These are phyloP conservation scores for Ectemnius lituratus DNA, from an alignment of 2,888 invertebrate genomes.

Conservation along the genomic window DNA sequence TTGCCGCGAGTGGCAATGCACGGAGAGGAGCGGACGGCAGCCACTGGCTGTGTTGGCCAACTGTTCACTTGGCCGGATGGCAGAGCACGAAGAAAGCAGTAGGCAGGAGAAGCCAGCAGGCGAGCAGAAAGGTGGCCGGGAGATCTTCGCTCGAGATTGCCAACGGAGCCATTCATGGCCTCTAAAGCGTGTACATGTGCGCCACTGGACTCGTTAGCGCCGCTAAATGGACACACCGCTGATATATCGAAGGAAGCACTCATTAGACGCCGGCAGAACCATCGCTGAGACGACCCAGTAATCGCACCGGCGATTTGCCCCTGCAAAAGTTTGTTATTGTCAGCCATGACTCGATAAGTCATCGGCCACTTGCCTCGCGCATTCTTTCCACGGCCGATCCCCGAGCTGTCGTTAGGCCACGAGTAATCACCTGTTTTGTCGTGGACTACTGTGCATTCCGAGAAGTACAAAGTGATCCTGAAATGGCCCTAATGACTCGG, in stretches of 20 bases:
- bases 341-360: conserved; percentile 47
- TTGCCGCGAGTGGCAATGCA: conserved; percentile 63
- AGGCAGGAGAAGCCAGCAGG: no score
- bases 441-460: conserved; percentile 32
- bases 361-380: neutral
- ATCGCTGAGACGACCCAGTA: conserved; percentile 26
- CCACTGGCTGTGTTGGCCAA: conserved; percentile 42
- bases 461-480: conserved; percentile 38
- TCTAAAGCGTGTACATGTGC: conserved; percentile 46
- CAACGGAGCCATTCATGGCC: conserved; percentile 55
- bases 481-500: conserved; percentile 20
- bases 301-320: conserved; percentile 47
- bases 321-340: conserved; percentile 43
- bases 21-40: conserved; percentile 41
- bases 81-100: no score
- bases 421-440: conserved; percentile 33
- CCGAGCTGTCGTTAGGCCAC: conserved; percentile 24
- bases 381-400: conserved; percentile 12
- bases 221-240: conserved; percentile 67
- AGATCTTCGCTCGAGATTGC: conserved; percentile 70
- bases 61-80: conserved; percentile 50
- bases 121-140: conserved; percentile 10
- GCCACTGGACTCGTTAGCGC: conserved; percentile 65
- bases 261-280: conserved; percentile 40
- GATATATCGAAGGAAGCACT: conserved; percentile 53